phyloP scores from a whole-genome alignment of 2,797 vertebrate species.

The Characodon lateralis region DNA sequence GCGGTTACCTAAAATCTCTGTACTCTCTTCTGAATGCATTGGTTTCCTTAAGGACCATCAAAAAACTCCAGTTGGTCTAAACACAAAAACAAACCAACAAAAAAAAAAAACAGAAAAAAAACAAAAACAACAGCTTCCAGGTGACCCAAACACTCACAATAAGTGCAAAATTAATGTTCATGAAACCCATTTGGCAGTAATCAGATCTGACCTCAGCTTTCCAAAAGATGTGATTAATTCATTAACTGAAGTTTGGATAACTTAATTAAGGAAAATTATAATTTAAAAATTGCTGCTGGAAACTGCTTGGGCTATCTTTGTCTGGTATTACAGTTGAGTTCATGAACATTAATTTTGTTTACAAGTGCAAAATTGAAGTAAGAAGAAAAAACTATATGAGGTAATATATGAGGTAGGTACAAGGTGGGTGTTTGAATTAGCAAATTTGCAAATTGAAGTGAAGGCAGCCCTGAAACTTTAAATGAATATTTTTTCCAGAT shows the following conservation, averaged over 20 bases:
- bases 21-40: no score
- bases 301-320: not conserved
- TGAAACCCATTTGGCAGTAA: not conserved
- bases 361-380: not conserved
- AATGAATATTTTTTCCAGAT: not conserved
- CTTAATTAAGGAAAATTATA: not conserved
- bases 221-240: not conserved
- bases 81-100: no score
- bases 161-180: not conserved
- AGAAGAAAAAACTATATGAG: not conserved
- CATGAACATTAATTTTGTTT: not conserved
- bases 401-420: not conserved
- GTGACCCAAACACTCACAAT: not conserved
- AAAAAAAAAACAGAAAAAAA: not conserved
- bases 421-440: not conserved
- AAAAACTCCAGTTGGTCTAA: no score
- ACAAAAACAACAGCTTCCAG: not conserved
- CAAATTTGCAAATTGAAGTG: no score
- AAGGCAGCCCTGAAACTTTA: not conserved
- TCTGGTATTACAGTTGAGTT: not conserved
- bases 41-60: no score
- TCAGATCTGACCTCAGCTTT: not conserved
- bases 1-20: no score
- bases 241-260: not conserved
- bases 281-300: not conserved